phyloP scores from a whole-genome alignment of 2,888 invertebrate species.

The Cheilosia pagana region DNA sequence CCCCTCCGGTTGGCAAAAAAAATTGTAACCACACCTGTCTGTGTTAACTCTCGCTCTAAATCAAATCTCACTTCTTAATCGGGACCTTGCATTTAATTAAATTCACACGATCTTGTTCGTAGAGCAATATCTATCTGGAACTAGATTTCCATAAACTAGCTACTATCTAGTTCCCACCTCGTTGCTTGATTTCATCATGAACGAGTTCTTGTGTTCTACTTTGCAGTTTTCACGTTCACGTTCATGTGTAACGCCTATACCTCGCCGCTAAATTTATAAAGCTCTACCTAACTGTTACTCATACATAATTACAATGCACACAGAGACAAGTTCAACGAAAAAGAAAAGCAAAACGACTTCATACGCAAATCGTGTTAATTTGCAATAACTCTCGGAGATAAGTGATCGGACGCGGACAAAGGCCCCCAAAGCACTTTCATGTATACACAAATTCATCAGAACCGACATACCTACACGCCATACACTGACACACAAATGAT shows the following conservation, averaged over 20 bases:
- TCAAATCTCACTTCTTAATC: too few species aligned
- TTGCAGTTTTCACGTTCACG: slow-evolving; percentile 31
- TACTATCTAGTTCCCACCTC: slow-evolving; percentile 6
- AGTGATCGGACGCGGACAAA: slow-evolving; percentile 65
- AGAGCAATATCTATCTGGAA: neutral
- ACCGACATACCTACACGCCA: neutral
- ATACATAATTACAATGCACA: neutral
- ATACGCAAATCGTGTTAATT: slow-evolving; percentile 66
- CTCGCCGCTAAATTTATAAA: neutral
- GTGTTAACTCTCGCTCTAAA: too few species aligned
- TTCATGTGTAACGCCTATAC: slow-evolving; percentile 10
- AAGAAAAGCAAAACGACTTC: slow-evolving; percentile 6
- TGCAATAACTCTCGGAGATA: slow-evolving; percentile 62
- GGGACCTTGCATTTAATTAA: too few species aligned
- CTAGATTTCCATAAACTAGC: neutral
- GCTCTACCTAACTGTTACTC: neutral
- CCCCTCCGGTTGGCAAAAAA: too few species aligned
- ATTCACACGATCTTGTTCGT: too few species aligned
- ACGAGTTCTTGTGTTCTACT: slow-evolving; percentile 11
- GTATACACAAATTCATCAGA: slow-evolving; percentile 43
- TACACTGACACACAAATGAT: too few species aligned
- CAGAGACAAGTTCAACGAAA: neutral
- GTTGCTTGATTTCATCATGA: neutral
- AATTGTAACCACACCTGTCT: too few species aligned
- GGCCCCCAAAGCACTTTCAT: slow-evolving; percentile 37